Evolutionary conservation across 2,797 vertebrate species (phyloP).

Genomic region (Sebastes vulpes): DNA sequence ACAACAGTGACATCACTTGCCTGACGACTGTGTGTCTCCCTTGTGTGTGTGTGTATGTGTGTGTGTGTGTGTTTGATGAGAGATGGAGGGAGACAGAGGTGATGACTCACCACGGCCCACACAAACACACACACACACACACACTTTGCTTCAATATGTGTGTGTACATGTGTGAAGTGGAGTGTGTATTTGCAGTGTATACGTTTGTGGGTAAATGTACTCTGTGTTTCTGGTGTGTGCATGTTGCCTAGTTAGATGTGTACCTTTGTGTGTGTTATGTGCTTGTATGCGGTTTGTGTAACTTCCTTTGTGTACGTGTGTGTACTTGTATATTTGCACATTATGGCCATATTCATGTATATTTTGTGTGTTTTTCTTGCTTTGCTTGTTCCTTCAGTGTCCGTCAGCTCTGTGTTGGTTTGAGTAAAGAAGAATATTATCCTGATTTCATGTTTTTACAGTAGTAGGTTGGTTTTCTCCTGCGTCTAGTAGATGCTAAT

Average conservation of each 20-base stretch:
- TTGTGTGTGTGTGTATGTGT: slow-evolving; percentile 37
- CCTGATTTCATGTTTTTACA: neutral
- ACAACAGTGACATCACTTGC: slow-evolving; percentile 85
- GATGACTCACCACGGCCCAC: slow-evolving; percentile 77
- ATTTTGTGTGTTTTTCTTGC: neutral
- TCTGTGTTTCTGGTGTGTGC: neutral
- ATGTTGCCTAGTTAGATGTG: neutral
- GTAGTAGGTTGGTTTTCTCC: neutral
- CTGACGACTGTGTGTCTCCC: slow-evolving; percentile 73
- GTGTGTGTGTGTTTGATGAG: slow-evolving; percentile 40
- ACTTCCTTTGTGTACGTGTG: neutral
- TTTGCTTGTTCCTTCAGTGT: neutral
- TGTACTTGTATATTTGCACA: neutral
- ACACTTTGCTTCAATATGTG: neutral
- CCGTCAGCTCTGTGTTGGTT: neutral
- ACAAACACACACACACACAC: neutral
- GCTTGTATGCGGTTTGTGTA: neutral
- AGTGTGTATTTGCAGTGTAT: neutral
- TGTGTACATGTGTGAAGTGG: neutral
- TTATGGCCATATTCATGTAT: neutral
- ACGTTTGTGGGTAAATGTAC: neutral
- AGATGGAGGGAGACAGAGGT: slow-evolving; percentile 37
- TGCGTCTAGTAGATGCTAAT: too few relatives aligned
- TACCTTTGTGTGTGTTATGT: neutral
- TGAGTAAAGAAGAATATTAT: neutral